Base-by-base conservation (phyloP, 2,797 vertebrate species). In the Oceanodroma leucorhoa region DNA sequence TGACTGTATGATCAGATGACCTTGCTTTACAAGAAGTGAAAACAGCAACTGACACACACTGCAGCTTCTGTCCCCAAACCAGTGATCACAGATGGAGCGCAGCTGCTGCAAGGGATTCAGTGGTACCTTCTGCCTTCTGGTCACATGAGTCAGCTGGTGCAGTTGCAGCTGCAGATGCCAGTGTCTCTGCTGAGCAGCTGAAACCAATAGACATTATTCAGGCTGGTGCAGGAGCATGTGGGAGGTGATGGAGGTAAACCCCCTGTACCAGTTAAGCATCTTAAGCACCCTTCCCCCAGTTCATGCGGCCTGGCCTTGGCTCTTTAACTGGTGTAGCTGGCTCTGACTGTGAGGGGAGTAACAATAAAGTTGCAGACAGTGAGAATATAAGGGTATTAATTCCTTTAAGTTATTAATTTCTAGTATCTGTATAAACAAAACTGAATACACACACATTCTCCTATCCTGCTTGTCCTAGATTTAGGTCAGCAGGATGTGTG, bases 111-210 rank as follows among this genome's bases (percentile, higher is more conserved):
- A 58, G 83, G 73, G 70, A 14, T 70, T 90, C 88, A 24, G 54
- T 78, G 83, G 24, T 82, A 84, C 93, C 86, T 96, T 79, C 83
- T 90, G 93, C 93, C 86, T 96, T 79, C 83, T 90, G 92, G 77
- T 94, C 86, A 83, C 80, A 12, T 7, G 73, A 94, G 66, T 72
- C 73, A 84, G 88, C 92, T 87, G 92, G 50, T 91, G 79, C 87
- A 84, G 58, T 87, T 95, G 76, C 85, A 94, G 91, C 87, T 95
- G 87, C 90, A 78, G 86, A 34, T 90, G 87, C 91, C 91, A 70
- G 30, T 67, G 87, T 87, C 90, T 89, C 43, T 91, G 84, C 65
- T 43, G 81, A 90, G 90, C 83, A 79, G 88, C 92, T 94, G 90
- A 87, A 94, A 67, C 69, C 46, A 36, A 19, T 26, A 62, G 30